Conservation (phyloP, 2,797 vertebrate species). For the Ptychadena robeensis region DNA sequence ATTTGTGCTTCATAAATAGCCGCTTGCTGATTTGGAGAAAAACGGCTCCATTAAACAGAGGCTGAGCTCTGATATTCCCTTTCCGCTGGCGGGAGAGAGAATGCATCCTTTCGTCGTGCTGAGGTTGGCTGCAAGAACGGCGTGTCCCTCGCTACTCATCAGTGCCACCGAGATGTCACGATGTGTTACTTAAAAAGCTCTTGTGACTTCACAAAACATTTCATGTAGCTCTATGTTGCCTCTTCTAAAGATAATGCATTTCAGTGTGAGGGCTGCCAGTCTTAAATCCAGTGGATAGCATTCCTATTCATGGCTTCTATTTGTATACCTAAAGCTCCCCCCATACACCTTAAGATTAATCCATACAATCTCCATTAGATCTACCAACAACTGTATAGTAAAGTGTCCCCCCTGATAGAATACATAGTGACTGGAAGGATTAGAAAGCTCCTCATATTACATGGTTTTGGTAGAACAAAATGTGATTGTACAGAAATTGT, state of each 20-base stretch:
- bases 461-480: no score
- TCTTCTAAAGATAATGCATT: neutral
- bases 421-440: no score
- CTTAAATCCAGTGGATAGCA: no score
- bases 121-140: slow-evolving; percentile 63
- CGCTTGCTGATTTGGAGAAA: slow-evolving; percentile 56
- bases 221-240: neutral
- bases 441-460: no score
- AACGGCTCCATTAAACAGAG: slow-evolving; percentile 63
- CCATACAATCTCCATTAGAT: no score
- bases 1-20: slow-evolving; percentile 60
- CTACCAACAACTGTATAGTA: no score
- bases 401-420: no score
- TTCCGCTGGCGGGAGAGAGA: slow-evolving; percentile 58
- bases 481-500: no score
- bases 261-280: neutral
- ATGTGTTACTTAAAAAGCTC: neutral
- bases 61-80: slow-evolving; percentile 62
- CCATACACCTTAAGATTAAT: no score
- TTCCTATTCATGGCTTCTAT: no score
- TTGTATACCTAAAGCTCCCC: no score
- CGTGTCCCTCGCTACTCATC: slow-evolving; percentile 63
- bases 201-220: slow-evolving; percentile 6
- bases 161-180: slow-evolving; percentile 56
- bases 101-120: slow-evolving; percentile 62